Evolutionary conservation across 2,888 invertebrate species (phyloP).

Genomic region (Dasypogon diadema): DNA sequence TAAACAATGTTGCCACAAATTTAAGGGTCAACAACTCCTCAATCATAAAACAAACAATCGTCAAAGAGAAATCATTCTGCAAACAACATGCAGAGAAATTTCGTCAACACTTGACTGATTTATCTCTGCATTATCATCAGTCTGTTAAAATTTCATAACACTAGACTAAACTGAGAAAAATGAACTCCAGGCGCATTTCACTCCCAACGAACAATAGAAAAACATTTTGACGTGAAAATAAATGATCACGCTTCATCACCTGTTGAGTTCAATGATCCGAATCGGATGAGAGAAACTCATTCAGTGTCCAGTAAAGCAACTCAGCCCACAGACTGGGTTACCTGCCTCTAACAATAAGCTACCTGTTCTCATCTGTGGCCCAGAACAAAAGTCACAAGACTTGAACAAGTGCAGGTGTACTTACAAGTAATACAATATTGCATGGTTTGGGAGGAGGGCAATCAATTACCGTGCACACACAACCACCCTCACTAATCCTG

Average conservation of each 20-base stretch:
- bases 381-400: neutral
- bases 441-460: neutral
- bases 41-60: neutral
- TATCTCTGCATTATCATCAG: neutral
- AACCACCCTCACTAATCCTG: neutral
- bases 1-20: neutral
- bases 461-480: neutral
- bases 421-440: neutral
- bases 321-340: no score
- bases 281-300: neutral
- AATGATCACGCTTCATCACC: conserved; percentile 26
- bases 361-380: neutral
- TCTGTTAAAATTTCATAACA: conserved; percentile 3
- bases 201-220: neutral
- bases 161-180: neutral
- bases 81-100: neutral
- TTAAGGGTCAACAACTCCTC: neutral
- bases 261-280: conserved; percentile 26
- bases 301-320: neutral
- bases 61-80: neutral
- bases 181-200: neutral
- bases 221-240: conserved; percentile 1
- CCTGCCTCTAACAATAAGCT: neutral
- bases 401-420: no score
- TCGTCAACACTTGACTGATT: neutral